phyloP scores from a whole-genome alignment of 2,113 vertebrate species.

The Aegotheles bennettii region DNA sequence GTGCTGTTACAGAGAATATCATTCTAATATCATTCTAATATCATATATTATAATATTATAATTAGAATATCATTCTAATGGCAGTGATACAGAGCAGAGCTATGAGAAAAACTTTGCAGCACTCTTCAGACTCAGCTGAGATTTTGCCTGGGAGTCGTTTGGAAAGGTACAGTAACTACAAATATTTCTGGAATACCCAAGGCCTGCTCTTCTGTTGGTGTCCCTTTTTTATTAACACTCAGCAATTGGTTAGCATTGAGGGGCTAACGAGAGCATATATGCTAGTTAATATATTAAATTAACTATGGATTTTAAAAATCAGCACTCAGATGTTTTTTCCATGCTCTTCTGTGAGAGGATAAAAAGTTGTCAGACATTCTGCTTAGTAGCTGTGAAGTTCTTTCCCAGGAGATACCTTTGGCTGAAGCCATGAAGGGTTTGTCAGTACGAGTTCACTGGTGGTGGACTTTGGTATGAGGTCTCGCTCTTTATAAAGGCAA shows the following conservation, averaged over 20 bases:
- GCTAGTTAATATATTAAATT: conserved; percentile 8
- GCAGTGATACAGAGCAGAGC: background rate
- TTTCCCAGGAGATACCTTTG: background rate
- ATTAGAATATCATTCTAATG: background rate
- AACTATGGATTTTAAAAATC: background rate
- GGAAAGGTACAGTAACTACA: conserved; percentile 15
- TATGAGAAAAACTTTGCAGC: background rate
- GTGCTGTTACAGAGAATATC: background rate
- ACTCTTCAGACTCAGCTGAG: conserved; percentile 7
- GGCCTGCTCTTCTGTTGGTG: background rate
- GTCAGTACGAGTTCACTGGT: background rate
- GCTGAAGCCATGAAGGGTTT: background rate
- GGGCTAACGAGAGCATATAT: background rate
- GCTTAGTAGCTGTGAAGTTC: background rate
- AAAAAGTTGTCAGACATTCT: background rate
- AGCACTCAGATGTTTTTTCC: background rate
- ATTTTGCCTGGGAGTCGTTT: conserved; percentile 43
- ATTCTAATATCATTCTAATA: too few species aligned
- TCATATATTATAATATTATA: too few species aligned
- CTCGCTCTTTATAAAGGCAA: background rate
- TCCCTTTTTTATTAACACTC: background rate
- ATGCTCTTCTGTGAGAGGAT: background rate
- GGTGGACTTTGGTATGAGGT: background rate
- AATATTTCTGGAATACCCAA: conserved; percentile 32
- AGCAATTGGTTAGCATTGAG: background rate